phyloP scores from a whole-genome alignment of 2,888 invertebrate genomes.

The Nephrocerus scutellatus region DNA sequence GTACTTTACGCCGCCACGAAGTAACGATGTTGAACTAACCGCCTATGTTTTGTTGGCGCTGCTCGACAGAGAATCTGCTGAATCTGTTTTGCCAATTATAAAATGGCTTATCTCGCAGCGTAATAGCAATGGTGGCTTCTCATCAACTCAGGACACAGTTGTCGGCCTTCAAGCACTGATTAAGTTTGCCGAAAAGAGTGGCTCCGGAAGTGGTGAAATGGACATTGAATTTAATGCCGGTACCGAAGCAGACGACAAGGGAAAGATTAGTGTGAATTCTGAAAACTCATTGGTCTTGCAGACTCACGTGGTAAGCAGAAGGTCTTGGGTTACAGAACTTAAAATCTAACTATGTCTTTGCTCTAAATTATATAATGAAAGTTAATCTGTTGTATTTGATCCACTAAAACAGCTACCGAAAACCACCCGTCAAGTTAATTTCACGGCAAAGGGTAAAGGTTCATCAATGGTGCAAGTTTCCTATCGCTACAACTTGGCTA shows the following conservation, averaged over 20 bases:
- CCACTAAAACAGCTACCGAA: conserved; percentile 29
- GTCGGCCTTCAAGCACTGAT: conserved; percentile 66
- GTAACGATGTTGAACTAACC: conserved; percentile 73
- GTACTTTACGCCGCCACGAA: conserved; percentile 59
- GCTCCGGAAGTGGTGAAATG: conserved; percentile 36
- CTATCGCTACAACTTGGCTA: conserved; percentile 76
- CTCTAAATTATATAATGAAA: not conserved
- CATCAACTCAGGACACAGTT: conserved; percentile 73
- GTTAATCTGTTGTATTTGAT: not conserved
- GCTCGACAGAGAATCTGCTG: conserved; percentile 41
- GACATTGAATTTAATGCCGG: conserved; percentile 31
- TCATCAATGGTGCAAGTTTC: conserved; percentile 70
- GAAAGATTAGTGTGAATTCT: conserved; percentile 52
- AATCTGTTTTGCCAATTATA: conserved; percentile 51
- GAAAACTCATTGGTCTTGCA: conserved; percentile 78
- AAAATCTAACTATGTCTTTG: not conserved
- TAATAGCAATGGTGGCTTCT: conserved; percentile 63
- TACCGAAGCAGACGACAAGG: conserved; percentile 25
- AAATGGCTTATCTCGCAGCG: conserved; percentile 68
- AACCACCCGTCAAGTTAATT: conserved; percentile 56
- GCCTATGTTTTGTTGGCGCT: conserved; percentile 76
- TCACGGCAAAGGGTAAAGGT: conserved; percentile 74
- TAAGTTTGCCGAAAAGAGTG: conserved; percentile 56
- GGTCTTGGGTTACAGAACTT: not conserved
- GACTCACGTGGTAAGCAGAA: conserved; percentile 58